These are phyloP conservation scores for Delichon dasypus DNA, from an alignment of 2,797 vertebrate genomes.

Conservation along the genomic window DNA sequence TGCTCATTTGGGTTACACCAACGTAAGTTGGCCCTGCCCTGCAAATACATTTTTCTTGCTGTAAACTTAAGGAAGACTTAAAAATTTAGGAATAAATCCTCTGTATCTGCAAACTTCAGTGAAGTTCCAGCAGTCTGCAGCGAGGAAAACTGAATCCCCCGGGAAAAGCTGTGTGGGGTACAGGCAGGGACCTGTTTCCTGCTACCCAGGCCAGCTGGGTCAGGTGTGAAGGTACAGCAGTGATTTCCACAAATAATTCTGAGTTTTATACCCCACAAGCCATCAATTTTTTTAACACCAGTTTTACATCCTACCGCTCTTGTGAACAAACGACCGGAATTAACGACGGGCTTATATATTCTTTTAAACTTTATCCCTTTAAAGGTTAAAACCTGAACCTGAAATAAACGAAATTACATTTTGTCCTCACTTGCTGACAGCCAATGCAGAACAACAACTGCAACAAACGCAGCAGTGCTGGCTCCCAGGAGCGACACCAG, in stretches of 20 bases:
- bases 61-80: neutral
- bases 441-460: neutral
- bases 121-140: neutral
- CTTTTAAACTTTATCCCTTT: neutral
- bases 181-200: neutral
- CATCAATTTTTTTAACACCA: neutral
- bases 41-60: neutral
- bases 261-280: neutral
- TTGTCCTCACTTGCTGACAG: neutral
- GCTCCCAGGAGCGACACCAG: neutral
- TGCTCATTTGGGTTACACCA: neutral
- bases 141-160: neutral
- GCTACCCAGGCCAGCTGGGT: neutral
- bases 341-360: neutral
- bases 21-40: fast-evolving
- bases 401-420: neutral
- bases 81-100: neutral
- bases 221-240: fast-evolving
- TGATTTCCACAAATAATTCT: neutral
- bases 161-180: neutral
- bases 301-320: neutral
- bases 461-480: fast-evolving
- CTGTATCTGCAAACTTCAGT: neutral
- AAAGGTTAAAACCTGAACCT: neutral
- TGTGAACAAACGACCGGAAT: neutral